Base-by-base conservation (phyloP, 2,797 vertebrate species). In the Xenentodon cancila region DNA sequence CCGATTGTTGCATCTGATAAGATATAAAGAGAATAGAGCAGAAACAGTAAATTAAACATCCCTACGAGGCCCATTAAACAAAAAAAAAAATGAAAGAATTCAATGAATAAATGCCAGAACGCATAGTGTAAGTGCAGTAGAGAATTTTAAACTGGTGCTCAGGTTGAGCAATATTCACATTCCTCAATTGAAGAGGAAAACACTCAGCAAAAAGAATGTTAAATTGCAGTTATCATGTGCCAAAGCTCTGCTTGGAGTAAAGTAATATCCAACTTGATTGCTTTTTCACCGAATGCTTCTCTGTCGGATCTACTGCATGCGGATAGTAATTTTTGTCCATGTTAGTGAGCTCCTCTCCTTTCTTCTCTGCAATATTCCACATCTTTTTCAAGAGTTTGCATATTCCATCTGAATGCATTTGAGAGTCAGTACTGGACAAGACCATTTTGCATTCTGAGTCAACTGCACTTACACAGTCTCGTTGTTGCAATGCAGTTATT, bases 1-100 rank as follows among this genome's bases (percentile, higher is more conserved):
- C 92, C 97, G 93, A 88, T 99, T 99, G 95, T 99, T 99, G 93
- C 98, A 99, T 91, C 98, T 99, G 86, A 46, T 4, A 53, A 46
- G 22, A 53, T 5, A 25, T 27, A 30, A 27, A 34, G n/a, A 15
- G 17, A 52, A 44, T 21, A 27, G 9, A 42, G 16, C 25, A 62
- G 0, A 60, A 13, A 55, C 5, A 13, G 25, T 12, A 16, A 40
- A 8, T 56, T 32, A 21, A 52, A 46, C 34, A 21, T 47, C 32
- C 13, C 18, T 50, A 1, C 37, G 9, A 18, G 4, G 11, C 16
- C 18, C 34, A 37, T 37, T 32, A 1, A 22, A 52, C 4, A 52
- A 32, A 52, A 7, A 15, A 52, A 32, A 52, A 7, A 15, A 13
- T 30, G 47, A 44, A 49, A 1, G 16, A 45, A 55, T 12, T 15